These are phyloP conservation scores for Sarcophilus harrisii DNA, from an alignment of 2,797 vertebrate species.

Conservation along the genomic window DNA sequence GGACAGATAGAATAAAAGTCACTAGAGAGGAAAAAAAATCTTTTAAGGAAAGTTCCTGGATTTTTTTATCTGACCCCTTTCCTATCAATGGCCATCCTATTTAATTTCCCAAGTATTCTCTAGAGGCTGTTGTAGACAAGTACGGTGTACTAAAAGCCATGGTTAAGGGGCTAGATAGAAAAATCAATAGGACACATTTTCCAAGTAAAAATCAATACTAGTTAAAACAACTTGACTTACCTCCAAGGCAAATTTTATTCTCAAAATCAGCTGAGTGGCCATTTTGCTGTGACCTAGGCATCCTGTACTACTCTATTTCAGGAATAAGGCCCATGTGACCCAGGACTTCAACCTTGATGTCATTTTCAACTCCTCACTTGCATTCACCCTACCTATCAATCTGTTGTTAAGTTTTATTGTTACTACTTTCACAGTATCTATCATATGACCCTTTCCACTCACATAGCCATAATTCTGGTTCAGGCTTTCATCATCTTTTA, in stretches of 20 bases:
- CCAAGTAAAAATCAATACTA: conserved; percentile 75
- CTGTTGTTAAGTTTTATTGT: background rate
- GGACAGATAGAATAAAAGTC: background rate
- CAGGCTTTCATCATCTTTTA: background rate
- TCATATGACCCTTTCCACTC: background rate
- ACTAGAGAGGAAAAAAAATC: background rate
- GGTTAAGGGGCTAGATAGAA: conserved; percentile 60
- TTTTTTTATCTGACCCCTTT: background rate
- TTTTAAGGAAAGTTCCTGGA: background rate
- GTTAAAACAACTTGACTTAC: conserved; percentile 75
- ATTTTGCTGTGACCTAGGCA: conserved; percentile 28
- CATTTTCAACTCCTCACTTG: background rate
- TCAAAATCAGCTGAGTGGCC: conserved; percentile 46
- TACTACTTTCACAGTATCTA: background rate
- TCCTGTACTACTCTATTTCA: conserved; percentile 13
- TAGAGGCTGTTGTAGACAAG: conserved; percentile 46
- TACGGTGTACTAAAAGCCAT: conserved; percentile 57
- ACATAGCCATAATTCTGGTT: background rate
- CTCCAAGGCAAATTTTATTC: conserved; percentile 60
- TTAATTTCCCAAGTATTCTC: conserved; percentile 47
- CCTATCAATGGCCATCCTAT: background rate
- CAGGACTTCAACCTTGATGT: background rate
- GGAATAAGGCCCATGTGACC: background rate
- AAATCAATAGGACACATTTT: conserved; percentile 78
- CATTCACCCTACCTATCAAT: background rate